phyloP scores from a whole-genome alignment of 2,888 invertebrate species.

The Drosophila robusta region DNA sequence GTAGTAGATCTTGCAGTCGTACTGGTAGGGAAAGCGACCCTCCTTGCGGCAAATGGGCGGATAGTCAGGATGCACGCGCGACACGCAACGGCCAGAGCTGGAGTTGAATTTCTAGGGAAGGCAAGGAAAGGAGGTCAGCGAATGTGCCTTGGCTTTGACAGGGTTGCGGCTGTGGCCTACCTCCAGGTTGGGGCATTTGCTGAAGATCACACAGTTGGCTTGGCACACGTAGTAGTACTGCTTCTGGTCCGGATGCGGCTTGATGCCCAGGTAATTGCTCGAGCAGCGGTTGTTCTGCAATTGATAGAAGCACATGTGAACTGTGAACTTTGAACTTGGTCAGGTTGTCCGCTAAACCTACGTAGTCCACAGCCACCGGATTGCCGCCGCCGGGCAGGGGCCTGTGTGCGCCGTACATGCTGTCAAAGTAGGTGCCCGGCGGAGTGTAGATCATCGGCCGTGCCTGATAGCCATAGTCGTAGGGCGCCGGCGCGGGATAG shows the following conservation, averaged over 20 bases:
- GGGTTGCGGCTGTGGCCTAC: slow-evolving; percentile 48
- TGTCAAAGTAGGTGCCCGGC: slow-evolving; percentile 77
- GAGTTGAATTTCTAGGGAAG: slow-evolving; percentile 70
- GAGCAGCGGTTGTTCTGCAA: slow-evolving; percentile 83
- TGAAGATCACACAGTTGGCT: slow-evolving; percentile 83
- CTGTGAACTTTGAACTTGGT: slow-evolving; percentile 13
- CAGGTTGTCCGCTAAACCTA: slow-evolving; percentile 45
- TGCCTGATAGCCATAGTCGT: slow-evolving; percentile 44
- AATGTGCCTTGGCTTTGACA: neutral
- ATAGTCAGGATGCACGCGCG: slow-evolving; percentile 64
- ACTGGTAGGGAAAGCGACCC: slow-evolving; percentile 83
- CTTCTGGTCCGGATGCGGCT: slow-evolving; percentile 83
- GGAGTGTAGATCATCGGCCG: slow-evolving; percentile 48
- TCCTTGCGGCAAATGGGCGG: slow-evolving; percentile 72
- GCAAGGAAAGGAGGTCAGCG: too few species aligned
- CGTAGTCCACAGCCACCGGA: slow-evolving; percentile 82
- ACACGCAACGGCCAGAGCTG: slow-evolving; percentile 71
- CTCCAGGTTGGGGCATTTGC: slow-evolving; percentile 82
- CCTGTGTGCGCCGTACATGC: slow-evolving; percentile 71
- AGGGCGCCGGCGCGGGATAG: slow-evolving; percentile 34
- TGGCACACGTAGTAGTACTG: slow-evolving; percentile 85
- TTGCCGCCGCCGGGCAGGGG: slow-evolving; percentile 85
- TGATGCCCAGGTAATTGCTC: slow-evolving; percentile 81
- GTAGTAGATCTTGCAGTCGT: slow-evolving; percentile 82
- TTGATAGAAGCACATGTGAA: neutral